A percentile compares a stretch with the other conserved stretches of the same genome.
Conservation (phyloP, 2,888 invertebrate genomes). For the Saturnia pavonia region DNA sequence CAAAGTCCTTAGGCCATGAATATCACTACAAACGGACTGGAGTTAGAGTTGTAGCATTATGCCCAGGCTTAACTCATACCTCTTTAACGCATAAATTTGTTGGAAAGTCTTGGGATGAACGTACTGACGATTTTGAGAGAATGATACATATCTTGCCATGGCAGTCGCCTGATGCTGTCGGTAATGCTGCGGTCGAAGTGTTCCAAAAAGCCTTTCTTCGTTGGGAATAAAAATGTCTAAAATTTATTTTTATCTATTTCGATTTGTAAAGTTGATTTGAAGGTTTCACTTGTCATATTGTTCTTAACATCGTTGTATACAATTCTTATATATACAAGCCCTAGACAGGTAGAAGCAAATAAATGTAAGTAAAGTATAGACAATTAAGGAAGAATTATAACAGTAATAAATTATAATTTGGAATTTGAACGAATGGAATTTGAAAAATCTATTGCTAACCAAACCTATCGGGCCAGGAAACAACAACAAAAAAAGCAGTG, state of each 20-base stretch:
- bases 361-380: no score
- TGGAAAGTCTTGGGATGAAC: neutral
- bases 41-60: constrained; percentile 77
- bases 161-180: constrained; percentile 35
- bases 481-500: no score
- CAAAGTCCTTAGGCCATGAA: constrained; percentile 68
- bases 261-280: neutral
- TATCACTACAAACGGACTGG: constrained; percentile 71
- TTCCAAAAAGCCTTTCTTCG: constrained; percentile 26
- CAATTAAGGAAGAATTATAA: no score
- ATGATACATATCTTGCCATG: constrained; percentile 13
- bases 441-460: no score
- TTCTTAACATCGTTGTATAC: no score
- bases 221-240: neutral
- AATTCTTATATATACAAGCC: no score
- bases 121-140: constrained; percentile 7
- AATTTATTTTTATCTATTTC: neutral
- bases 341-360: no score
- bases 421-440: no score
- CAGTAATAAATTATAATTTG: no score
- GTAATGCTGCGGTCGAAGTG: constrained; percentile 27
- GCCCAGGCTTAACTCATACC: constrained; percentile 46
- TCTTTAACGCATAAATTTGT: neutral
- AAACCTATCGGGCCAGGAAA: no score
- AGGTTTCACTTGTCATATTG: no score